A percentile compares a stretch with the other conserved stretches of the same genome.
Conservation (phyloP, 2,113 vertebrate species). For the Uria lomvia region DNA sequence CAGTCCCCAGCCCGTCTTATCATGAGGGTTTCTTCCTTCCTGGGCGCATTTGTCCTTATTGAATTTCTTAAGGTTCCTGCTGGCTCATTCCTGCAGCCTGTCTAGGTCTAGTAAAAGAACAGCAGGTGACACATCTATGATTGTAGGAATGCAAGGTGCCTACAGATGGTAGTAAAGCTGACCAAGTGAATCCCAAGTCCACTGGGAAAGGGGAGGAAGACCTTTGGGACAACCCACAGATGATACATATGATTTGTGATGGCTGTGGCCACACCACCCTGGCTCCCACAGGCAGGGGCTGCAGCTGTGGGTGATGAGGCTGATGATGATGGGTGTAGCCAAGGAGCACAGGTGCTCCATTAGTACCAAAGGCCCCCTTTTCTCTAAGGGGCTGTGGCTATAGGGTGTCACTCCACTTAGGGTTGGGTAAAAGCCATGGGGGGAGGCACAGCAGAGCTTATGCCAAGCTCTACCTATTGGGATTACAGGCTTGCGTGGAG, state of each 20-base stretch:
- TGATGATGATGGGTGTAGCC: not conserved
- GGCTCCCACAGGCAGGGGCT: not conserved
- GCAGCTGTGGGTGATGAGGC: not conserved
- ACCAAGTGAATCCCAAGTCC: not conserved
- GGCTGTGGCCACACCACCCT: not conserved
- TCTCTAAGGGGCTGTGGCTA: not conserved
- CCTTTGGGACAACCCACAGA: not conserved
- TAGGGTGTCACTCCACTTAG: not conserved
- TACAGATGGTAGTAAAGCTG: not conserved
- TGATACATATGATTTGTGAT: not conserved
- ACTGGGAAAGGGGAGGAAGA: not conserved
- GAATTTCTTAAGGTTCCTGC: not conserved
- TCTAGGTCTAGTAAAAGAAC: not conserved
- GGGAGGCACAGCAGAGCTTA: no score
- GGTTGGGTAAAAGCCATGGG: no score
- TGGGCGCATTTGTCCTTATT: no score
- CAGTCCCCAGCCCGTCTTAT: not conserved
- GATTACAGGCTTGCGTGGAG: no score
- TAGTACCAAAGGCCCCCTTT: not conserved
- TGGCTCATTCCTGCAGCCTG: not conserved
- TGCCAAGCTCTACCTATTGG: not conserved
- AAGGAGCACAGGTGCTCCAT: not conserved
- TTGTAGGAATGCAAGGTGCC: not conserved
- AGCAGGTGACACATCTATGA: not conserved
- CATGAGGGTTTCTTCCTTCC: not conserved